These are phyloP conservation scores for Leptothorax acervorum DNA, from an alignment of 2,888 invertebrate species.

Conservation along the genomic window DNA sequence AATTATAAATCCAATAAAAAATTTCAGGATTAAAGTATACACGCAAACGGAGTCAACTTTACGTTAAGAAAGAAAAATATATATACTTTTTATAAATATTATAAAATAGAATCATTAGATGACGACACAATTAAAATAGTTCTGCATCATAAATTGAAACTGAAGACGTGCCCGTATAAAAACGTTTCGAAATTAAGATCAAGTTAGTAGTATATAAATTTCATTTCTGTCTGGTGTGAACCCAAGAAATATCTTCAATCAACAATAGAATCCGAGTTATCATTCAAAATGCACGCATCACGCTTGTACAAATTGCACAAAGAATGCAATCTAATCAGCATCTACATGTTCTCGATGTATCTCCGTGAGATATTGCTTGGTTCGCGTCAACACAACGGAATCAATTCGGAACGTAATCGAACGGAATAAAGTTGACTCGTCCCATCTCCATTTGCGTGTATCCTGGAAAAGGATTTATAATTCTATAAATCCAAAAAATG, in stretches of 20 bases:
- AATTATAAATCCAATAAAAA: no score
- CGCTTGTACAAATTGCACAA: slow-evolving; percentile 4
- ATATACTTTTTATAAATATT: no score
- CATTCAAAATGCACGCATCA: background rate
- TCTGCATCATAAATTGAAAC: background rate
- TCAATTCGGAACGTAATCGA: background rate
- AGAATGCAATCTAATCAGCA: slow-evolving; percentile 7
- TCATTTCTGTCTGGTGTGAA: background rate
- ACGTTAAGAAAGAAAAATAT: no score
- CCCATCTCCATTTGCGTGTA: no score
- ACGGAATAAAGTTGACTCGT: no score
- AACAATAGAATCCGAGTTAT: background rate
- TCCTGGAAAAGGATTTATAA: no score
- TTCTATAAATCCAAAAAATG: no score
- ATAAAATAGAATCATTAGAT: background rate
- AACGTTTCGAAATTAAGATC: background rate
- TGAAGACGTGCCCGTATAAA: background rate
- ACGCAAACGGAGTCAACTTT: no score
- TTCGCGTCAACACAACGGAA: slow-evolving; percentile 15
- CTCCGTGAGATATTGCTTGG: background rate
- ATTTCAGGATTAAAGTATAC: no score
- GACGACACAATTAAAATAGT: background rate
- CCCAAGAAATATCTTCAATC: background rate
- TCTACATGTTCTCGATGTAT: background rate
- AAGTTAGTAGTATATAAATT: background rate